Conservation (phyloP, 2,797 vertebrate species). For the Melanogrammus aeglefinus region DNA sequence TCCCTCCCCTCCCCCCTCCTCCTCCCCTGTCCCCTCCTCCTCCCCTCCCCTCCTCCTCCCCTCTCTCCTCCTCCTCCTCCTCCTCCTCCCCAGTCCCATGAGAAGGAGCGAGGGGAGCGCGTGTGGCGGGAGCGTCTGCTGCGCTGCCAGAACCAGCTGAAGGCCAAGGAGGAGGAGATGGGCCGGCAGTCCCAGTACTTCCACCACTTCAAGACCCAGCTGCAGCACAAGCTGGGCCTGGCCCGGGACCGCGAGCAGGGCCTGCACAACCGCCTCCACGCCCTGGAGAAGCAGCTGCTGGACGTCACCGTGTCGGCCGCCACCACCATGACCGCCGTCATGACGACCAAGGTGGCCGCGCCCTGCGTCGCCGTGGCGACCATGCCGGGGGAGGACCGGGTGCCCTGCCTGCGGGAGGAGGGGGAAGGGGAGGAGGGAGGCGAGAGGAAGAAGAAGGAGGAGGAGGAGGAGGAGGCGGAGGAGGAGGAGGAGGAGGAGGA, state of each 20-base stretch:
- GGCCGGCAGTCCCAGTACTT: constrained; percentile 79
- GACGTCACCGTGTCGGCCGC: constrained; percentile 67
- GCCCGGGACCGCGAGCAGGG: constrained; percentile 69
- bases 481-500: constrained; percentile 29
- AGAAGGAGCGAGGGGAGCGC: constrained; percentile 67
- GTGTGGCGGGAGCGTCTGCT: constrained; percentile 69
- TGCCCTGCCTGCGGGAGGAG: constrained; percentile 45
- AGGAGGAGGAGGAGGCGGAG: constrained; percentile 33
- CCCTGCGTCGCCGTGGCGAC: constrained; percentile 36
- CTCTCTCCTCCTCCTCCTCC: background rate
- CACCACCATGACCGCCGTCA: constrained; percentile 35
- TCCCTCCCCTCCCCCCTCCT: background rate
- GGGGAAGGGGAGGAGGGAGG: constrained; percentile 5
- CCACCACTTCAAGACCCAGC: constrained; percentile 76
- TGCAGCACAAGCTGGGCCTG: constrained; percentile 71
- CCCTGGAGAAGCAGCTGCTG: constrained; percentile 74
- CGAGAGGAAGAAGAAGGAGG: constrained; percentile 42
- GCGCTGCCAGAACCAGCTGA: constrained; percentile 76
- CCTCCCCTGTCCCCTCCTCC: too few relatives aligned
- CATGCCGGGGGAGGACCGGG: constrained; percentile 50
- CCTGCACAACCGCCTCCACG: constrained; percentile 70
- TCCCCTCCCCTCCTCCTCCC: background rate
- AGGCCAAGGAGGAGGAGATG: constrained; percentile 78
- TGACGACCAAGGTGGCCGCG: constrained; percentile 52
- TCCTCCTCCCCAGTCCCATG: constrained; percentile 59